Base-by-base conservation (phyloP, 2,797 vertebrate species). In the Phoxinus dragarum region DNA sequence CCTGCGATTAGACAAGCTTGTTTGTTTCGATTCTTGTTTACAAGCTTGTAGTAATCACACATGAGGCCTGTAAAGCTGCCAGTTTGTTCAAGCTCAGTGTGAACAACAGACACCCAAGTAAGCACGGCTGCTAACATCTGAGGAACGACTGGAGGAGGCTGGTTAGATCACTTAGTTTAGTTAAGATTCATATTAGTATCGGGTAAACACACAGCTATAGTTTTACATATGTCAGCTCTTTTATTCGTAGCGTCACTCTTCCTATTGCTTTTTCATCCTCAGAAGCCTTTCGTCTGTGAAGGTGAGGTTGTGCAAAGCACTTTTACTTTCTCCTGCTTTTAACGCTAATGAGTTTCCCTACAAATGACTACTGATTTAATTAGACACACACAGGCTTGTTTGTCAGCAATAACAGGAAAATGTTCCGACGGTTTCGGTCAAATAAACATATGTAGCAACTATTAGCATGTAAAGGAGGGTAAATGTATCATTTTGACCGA, bases 41-140 rank as follows among this genome's bases (percentile, higher is more conserved):
- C 84, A 80, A 80, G 76, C 76, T 73, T 66, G 84, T 47, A 73
- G 84, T 73, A 85, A 73, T 85, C 84, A 80, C 84, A 80, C 84
- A 73, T 34, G 54, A 85, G 84, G 77, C 84, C 59, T 73, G 84
- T 85, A 85, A 80, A 85, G 77, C 77, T 73, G 84, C 68, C 77
- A 73, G 84, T 73, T 72, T 80, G 68, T 80, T 61, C 38, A 69
- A 73, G 76, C 54, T 49, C 84, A 73, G 67, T 47, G 31, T 80
- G 84, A 72, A 69, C 49, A 59, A 19, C 10, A 54, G n/a, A 77
- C 52, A 38, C 83, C 83, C 77, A 68, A 68, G 47, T 84, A 68
- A 54, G 47, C 34, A 64, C 23, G 23, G 27, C 19, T 69, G 66
- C 49, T 69, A 59, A n/a, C 2, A 73, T 23, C 67, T 31, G 40